Percentiles rank a stretch among this genome's conserved stretches.
phyloP scores from a whole-genome alignment of 2,113 vertebrate genomes.

The Aphelocoma coerulescens region DNA sequence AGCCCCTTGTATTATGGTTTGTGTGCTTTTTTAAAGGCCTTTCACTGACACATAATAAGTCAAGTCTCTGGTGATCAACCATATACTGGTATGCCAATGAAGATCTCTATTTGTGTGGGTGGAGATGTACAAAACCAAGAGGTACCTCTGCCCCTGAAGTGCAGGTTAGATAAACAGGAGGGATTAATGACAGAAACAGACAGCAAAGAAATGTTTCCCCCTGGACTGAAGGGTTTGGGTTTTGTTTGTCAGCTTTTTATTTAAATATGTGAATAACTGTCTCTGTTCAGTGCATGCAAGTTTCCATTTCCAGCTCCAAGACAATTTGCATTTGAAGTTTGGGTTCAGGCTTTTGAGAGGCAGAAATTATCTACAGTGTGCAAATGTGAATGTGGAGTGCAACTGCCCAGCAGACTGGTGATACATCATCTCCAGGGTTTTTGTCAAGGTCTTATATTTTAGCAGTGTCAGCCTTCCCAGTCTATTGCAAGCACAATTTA shows the following conservation, averaged over 20 bases:
- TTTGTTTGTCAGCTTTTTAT: not conserved
- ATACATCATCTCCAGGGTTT: constrained; percentile 51
- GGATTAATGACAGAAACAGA: not conserved
- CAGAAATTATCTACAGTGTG: constrained; percentile 9
- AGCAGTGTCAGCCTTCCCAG: constrained; percentile 40
- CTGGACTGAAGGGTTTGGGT: not conserved
- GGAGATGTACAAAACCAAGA: not conserved
- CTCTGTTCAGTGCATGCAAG: not conserved
- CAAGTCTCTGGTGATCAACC: not conserved
- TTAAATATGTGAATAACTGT: not conserved
- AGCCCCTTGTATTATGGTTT: not conserved
- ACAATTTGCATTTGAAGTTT: constrained; percentile 1
- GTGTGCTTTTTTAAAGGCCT: not conserved
- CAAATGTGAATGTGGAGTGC: not conserved
- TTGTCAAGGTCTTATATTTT: constrained; percentile 45
- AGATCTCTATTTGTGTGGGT: not conserved
- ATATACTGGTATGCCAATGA: not conserved
- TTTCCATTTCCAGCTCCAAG: not conserved
- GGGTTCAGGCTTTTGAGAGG: not conserved
- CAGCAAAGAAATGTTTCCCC: not conserved
- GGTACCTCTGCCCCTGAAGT: not conserved
- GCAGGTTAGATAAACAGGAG: not conserved
- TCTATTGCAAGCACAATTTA: constrained; percentile 47
- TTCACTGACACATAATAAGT: not conserved
- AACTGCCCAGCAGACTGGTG: constrained; percentile 13